Percentiles rank a stretch among this genome's conserved stretches.
Evolutionary conservation across 2,797 vertebrate genomes (phyloP).

Genomic region (Amblyopsis hoosieri): DNA sequence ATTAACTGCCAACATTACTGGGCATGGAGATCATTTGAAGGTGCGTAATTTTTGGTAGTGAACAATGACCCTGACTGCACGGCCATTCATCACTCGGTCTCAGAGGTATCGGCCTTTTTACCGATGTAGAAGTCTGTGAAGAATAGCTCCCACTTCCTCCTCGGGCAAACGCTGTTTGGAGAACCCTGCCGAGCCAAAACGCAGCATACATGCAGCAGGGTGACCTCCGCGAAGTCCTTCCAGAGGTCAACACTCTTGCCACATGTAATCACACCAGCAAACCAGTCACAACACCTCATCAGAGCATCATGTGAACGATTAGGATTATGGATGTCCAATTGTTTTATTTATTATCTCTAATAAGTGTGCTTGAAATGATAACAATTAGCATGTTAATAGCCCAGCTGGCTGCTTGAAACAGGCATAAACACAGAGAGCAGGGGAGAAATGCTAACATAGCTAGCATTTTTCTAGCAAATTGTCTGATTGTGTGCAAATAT

Average conservation of each 20-base stretch:
- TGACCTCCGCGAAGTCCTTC: not conserved
- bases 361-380: no score
- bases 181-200: not conserved
- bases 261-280: not conserved
- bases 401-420: no score
- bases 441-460: no score
- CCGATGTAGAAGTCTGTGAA: not conserved
- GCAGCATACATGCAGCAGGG: not conserved
- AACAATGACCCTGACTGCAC: constrained; percentile 5
- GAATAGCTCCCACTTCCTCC: not conserved
- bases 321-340: no score
- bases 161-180: not conserved
- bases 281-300: no score
- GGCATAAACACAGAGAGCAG: no score
- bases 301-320: no score
- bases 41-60: constrained; percentile 4
- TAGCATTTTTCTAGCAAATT: no score
- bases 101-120: not conserved
- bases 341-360: no score
- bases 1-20: constrained; percentile 4
- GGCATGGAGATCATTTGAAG: constrained; percentile 18
- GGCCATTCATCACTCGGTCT: constrained; percentile 1
- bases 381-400: no score
- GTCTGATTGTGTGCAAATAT: no score
- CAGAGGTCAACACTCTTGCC: not conserved